Evolutionary conservation across 2,797 vertebrate species (phyloP), one percentile per base, ranked within the genome.

Genomic region (Galagoides demidoff): DNA sequence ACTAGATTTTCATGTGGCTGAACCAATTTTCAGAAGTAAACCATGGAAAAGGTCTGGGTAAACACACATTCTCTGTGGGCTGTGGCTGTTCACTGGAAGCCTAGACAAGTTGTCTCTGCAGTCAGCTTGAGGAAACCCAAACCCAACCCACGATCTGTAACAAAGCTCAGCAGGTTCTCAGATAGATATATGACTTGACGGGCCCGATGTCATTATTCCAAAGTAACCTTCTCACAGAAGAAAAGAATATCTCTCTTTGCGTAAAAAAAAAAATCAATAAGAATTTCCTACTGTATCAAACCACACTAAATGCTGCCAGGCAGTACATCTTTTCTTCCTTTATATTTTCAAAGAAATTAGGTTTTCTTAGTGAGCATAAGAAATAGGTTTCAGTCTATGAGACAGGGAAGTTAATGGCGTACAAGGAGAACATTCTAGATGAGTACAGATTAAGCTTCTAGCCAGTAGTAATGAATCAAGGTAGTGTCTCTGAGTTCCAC

Each of bases 1-100:
- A 96, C 91, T 97, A 78, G 84, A 96, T 97, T 97, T 93, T 94
- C 91, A 96, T 97, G 97, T 87, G 96, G 96, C 87, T 94, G 86
- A 93, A 96, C 89, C 89, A 96, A 97, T 97, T 97, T 98, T 96
- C 77, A 95, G 97, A 95, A 96, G 96, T 94, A 97, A 97, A 96
- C 92, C 95, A 89, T 91, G 86, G 95, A 94, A 90, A 95, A 97
- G 95, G 61, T 95, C 95, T 96, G 95, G 76, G 90, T 97, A 97
- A 97, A 96, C 92, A 96, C 66, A 96, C 89, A 95, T 87, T 92
- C 89, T 95, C 96, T 92, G 96, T 91, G 96, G 95, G 94, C 90
- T 96, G 92, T 94, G 84, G 95, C 95, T 92, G 13, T 96, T 94
- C 68, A 14, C 64, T 86, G 96, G 85, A 85, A 95, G 52, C 85